A percentile compares a stretch with the other conserved stretches of the same genome.
These are phyloP conservation scores for Rostratula benghalensis DNA, from an alignment of 2,113 vertebrate genomes.

Conservation along the genomic window DNA sequence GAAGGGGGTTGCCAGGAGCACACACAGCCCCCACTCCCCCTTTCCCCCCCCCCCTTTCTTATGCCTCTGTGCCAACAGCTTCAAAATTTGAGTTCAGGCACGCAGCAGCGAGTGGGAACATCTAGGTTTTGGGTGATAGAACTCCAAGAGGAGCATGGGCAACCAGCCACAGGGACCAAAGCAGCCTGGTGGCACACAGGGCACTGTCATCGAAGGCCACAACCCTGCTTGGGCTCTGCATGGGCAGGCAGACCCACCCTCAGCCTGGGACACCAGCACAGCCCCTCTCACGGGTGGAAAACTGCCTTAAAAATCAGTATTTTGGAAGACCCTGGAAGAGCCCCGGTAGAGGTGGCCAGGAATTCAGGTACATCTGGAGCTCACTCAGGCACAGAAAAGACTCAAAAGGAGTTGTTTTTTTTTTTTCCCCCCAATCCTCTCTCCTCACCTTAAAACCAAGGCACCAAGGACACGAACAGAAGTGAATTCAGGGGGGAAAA, in stretches of 20 bases:
- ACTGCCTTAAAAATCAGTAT: background rate
- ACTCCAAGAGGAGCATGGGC: background rate
- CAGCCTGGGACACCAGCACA: fast-evolving
- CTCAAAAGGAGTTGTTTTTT: no score
- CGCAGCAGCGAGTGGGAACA: fast-evolving
- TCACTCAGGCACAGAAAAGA: background rate
- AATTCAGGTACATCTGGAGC: background rate
- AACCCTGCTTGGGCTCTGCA: background rate
- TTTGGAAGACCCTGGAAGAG: background rate
- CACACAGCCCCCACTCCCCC: no score
- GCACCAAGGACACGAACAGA: background rate
- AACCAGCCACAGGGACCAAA: background rate
- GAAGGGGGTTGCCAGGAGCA: fast-evolving
- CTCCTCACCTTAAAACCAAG: background rate
- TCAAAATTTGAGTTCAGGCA: no score
- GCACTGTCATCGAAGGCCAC: no score
- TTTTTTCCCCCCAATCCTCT: background rate
- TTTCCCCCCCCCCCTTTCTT: background rate
- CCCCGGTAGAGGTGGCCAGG: fast-evolving
- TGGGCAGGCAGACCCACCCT: background rate
- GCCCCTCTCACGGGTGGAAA: background rate
- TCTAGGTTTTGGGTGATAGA: background rate
- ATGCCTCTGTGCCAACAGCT: background rate
- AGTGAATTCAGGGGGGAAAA: background rate
- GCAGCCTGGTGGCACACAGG: background rate